Evolutionary conservation across 2,113 vertebrate genomes (phyloP), one percentile per base, ranked within the genome.

Genomic region (Ceratotherium simum): DNA sequence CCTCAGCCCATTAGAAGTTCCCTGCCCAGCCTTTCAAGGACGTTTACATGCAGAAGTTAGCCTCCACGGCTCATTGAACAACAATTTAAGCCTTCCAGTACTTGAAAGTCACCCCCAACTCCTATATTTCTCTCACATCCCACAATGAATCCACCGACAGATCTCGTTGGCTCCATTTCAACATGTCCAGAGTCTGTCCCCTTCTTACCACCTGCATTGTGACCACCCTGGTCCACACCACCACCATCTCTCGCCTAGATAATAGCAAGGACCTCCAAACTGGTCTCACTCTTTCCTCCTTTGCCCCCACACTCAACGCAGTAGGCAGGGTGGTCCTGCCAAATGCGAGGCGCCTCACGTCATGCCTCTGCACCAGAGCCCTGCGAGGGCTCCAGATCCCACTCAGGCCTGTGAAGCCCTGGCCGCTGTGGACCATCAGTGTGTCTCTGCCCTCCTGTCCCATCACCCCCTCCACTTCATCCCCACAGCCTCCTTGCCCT

Each of bases 221-320:
- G 33, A 20, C 17, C 16, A 9, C n/a, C 2, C 8, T 58, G 89
- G 21, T 13, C 29, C 10, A 2, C 0, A 2, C 46, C 25, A 51
- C n/a, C 48, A 13, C 20, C 16, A 6, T 23, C 17, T 48, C 70
- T 11, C 33, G 54, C 51, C 21, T 2, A 9, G 78, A 21, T 21
- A 56, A 27, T 10, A 0, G 2, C 11, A 21, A 36, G n/a, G 8
- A 12, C n/a, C 33, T 27, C 29, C 16, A 7, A 9, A 69, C 48
- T 11, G 75, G 36, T 36, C 23, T 48, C 62, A 13, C 56, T 25
- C 14, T 31, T 31, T 6, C 39, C 46, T 72, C 17, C 46, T 79
- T 85, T 72, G 54, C 7, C 23, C 17, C 18, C 6, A 31, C 25
- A 5, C 75, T 56, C 0, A 0, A 58, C 0, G 2, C 18, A 48